These are phyloP conservation scores for Sebastes jordani DNA, from an alignment of 2,797 vertebrate genomes.

Conservation along the genomic window DNA sequence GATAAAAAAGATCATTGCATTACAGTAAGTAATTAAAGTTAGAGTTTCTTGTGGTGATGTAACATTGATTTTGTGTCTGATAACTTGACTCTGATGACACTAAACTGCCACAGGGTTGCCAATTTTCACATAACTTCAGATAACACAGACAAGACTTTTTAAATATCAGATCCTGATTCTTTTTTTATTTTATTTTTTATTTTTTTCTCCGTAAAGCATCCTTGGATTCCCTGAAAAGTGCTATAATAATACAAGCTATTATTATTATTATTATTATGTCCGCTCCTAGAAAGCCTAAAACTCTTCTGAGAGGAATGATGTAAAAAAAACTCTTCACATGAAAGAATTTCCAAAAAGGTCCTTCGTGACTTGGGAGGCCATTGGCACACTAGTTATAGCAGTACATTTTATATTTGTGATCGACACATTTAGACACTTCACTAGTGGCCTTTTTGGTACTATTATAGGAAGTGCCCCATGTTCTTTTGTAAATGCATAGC, in stretches of 20 bases:
- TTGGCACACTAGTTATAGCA: neutral
- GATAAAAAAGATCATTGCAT: slow-evolving; percentile 21
- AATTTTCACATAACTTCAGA: neutral
- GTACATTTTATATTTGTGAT: neutral
- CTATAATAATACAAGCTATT: neutral
- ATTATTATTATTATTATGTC: neutral
- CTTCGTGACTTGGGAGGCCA: neutral
- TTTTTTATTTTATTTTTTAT: neutral
- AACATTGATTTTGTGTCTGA: neutral
- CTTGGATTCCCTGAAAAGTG: no score
- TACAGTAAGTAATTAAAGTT: neutral
- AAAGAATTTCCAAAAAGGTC: neutral
- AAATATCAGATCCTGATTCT: neutral
- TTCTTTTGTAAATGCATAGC: no score
- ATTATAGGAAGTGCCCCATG: no score
- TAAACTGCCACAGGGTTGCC: neutral
- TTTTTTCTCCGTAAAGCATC: no score
- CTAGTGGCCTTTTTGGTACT: no score
- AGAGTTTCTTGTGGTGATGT: slow-evolving; percentile 2
- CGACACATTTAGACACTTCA: neutral
- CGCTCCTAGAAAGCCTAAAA: neutral
- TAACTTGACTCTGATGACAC: slow-evolving; percentile 6
- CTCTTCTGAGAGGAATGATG: neutral
- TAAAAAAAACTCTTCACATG: neutral
- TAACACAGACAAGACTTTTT: neutral